These are phyloP conservation scores for Callaeas wilsoni DNA, from an alignment of 2,113 vertebrate genomes.

Conservation along the genomic window DNA sequence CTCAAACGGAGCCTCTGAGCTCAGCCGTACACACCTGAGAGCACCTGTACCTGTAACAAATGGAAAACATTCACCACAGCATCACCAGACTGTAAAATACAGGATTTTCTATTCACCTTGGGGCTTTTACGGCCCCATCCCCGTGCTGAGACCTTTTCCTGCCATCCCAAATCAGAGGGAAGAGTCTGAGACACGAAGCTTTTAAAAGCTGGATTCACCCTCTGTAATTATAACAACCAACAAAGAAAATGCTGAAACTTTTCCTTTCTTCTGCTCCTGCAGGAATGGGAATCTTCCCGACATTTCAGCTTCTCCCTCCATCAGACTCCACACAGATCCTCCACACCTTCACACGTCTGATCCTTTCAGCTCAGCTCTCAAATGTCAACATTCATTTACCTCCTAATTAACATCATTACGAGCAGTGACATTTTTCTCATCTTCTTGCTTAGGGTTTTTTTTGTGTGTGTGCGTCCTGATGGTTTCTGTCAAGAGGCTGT, in stretches of 20 bases:
- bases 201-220: not conserved
- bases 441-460: not conserved
- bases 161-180: not conserved
- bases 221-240: not conserved
- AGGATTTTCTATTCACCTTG: not conserved
- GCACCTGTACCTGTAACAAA: not conserved
- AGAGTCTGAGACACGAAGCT: not conserved
- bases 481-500: not conserved
- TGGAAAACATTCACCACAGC: not conserved
- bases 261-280: not conserved
- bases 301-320: not conserved
- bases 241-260: not conserved
- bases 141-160: accelerated
- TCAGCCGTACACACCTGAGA: not conserved
- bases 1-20: not conserved
- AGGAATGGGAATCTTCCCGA: not conserved
- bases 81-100: not conserved
- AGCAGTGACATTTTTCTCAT: slow-evolving; percentile 36
- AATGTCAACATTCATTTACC: slow-evolving; percentile 44
- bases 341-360: not conserved
- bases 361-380: slow-evolving; percentile 1
- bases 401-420: slow-evolving; percentile 53
- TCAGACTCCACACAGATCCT: not conserved
- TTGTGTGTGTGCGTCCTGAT: not conserved
- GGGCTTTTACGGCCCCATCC: not conserved